Evolutionary conservation across 2,888 invertebrate genomes (phyloP).

Genomic region (Rambutsinella grinnellia): DNA sequence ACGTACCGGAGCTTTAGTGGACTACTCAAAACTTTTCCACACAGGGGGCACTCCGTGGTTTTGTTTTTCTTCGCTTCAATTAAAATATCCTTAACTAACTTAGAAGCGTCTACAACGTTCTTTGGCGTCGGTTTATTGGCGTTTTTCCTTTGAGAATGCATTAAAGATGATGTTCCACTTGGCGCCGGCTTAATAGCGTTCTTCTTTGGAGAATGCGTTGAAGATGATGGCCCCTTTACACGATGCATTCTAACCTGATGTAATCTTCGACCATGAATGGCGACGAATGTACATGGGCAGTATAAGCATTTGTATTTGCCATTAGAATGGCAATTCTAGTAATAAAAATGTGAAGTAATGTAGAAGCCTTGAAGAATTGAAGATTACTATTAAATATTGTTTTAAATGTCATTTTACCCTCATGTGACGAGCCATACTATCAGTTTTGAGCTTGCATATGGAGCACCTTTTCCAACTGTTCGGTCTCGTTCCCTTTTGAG

Average conservation of each 20-base stretch:
- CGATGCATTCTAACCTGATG: slow-evolving; percentile 22
- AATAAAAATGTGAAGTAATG: too few relatives aligned
- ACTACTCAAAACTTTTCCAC: too few relatives aligned
- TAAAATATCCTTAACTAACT: background rate
- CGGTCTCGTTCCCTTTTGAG: background rate
- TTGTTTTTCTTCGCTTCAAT: background rate
- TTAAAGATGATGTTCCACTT: slow-evolving; percentile 11
- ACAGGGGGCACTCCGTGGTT: slow-evolving; percentile 12
- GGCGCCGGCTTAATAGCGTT: slow-evolving; percentile 1
- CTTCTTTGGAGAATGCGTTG: background rate
- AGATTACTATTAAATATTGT: too few relatives aligned
- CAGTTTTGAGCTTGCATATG: background rate
- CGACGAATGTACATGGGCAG: slow-evolving; percentile 22
- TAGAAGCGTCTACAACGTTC: too few relatives aligned
- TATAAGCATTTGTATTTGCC: slow-evolving; percentile 16
- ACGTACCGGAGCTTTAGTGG: too few relatives aligned
- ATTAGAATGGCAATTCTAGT: slow-evolving; percentile 10
- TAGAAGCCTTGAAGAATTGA: too few relatives aligned
- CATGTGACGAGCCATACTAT: background rate
- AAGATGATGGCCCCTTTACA: too few relatives aligned
- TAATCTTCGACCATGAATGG: background rate
- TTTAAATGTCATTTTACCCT: too few relatives aligned
- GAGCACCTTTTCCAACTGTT: background rate
- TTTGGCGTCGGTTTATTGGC: slow-evolving; percentile 8
- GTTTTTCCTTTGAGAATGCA: background rate